Percentiles rank a stretch among this genome's conserved stretches.
phyloP scores from a whole-genome alignment of 2,113 vertebrate species.

The Triplophysa tibetana region DNA sequence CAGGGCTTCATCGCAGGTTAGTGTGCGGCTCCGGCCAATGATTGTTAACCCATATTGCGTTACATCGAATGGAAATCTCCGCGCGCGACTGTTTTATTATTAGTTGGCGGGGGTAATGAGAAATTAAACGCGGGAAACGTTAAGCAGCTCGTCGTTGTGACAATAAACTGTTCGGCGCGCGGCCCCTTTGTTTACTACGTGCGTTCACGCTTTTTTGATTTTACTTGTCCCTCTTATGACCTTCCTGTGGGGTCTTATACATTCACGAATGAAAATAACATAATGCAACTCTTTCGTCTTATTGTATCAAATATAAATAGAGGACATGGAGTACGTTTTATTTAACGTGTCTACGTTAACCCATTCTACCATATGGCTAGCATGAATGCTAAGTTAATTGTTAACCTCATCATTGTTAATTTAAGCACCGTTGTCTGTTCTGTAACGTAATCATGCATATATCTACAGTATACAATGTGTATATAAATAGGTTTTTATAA shows the following conservation, averaged over 20 bases:
- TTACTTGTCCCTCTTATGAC: neutral
- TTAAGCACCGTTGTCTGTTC: neutral
- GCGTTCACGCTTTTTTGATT: neutral
- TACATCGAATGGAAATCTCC: constrained; percentile 98
- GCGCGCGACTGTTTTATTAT: constrained; percentile 75
- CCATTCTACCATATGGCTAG: neutral
- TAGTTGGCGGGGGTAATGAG: constrained; percentile 69
- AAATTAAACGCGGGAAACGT: constrained; percentile 64
- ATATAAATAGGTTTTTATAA: too few relatives aligned
- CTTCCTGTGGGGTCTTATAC: neutral
- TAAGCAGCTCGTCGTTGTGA: constrained; percentile 33
- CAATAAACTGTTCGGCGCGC: neutral
- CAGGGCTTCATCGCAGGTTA: constrained; percentile 89
- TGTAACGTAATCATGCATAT: too few relatives aligned
- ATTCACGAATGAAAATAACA: neutral
- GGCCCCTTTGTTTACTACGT: constrained; percentile 36
- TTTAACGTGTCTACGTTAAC: neutral
- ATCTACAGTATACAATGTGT: too few relatives aligned
- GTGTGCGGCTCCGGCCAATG: constrained; percentile 98
- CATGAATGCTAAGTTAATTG: neutral
- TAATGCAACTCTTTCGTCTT: neutral
- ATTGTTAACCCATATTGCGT: constrained; percentile 94
- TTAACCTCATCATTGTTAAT: too few relatives aligned
- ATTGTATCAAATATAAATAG: neutral
- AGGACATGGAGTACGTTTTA: neutral